These are phyloP conservation scores for Salvelinus sp. DNA, from an alignment of 2,113 vertebrate genomes.

Conservation along the genomic window DNA sequence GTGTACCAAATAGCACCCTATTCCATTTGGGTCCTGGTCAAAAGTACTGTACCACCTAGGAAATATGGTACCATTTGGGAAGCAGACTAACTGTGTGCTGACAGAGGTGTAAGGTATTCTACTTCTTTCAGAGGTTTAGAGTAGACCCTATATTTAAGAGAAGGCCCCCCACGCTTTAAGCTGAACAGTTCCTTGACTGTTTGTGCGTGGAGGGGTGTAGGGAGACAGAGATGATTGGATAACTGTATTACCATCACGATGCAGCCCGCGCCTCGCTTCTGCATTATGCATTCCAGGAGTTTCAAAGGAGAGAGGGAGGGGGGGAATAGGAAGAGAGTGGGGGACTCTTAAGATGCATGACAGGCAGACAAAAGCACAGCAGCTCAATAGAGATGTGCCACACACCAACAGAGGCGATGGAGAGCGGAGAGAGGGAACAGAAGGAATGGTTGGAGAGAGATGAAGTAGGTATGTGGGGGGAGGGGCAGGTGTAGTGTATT, in stretches of 20 bases:
- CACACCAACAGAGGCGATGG: constrained; percentile 24
- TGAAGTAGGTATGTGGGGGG: constrained; percentile 18
- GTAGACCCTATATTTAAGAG: too few relatives aligned
- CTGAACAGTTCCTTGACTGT: background rate
- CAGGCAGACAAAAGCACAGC: constrained; percentile 57
- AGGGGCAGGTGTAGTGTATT: background rate
- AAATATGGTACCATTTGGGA: too few relatives aligned
- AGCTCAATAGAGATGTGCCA: constrained; percentile 57
- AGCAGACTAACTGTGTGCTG: too few relatives aligned
- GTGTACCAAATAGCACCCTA: too few relatives aligned
- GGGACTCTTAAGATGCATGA: constrained; percentile 63
- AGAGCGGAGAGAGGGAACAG: constrained; percentile 49
- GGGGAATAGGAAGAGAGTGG: constrained; percentile 32
- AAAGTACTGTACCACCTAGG: too few relatives aligned
- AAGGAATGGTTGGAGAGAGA: background rate
- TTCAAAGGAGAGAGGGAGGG: constrained; percentile 61
- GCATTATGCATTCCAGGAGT: constrained; percentile 64
- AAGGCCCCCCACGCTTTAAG: too few relatives aligned
- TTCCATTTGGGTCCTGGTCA: too few relatives aligned
- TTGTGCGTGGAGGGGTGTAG: background rate
- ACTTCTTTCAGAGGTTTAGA: too few relatives aligned
- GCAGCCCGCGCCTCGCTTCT: constrained; percentile 38
- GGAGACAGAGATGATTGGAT: constrained; percentile 30
- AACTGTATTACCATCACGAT: constrained; percentile 46
- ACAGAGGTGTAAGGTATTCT: too few relatives aligned